These are phyloP conservation scores for Corvus moneduloides DNA, from an alignment of 2,113 vertebrate genomes.

Conservation along the genomic window DNA sequence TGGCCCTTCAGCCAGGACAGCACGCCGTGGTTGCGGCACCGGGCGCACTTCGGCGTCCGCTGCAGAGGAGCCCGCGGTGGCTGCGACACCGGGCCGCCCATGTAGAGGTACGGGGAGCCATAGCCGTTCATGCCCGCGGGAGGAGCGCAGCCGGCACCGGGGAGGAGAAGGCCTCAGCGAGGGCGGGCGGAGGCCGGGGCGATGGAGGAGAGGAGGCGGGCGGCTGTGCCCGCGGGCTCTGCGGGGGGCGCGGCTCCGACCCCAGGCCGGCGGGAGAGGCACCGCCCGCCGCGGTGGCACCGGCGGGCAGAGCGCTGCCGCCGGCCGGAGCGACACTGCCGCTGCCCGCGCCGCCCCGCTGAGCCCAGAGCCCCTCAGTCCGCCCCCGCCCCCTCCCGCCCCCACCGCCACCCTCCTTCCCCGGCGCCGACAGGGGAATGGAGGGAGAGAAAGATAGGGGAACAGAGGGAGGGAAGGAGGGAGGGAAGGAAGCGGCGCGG, in stretches of 20 bases:
- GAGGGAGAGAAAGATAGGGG: not conserved
- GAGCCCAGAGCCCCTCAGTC: too few species aligned
- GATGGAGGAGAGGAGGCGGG: not conserved
- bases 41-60: constrained; percentile 94
- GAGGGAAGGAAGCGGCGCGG: too few species aligned
- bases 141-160: not conserved
- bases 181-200: not conserved
- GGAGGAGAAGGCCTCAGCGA: not conserved
- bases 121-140: constrained; percentile 77
- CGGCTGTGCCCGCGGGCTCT: not conserved
- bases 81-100: constrained; percentile 92
- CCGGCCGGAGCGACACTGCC: not conserved
- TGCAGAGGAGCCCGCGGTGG: constrained; percentile 87
- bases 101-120: constrained; percentile 48
- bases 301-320: not conserved
- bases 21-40: constrained; percentile 95
- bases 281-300: not conserved
- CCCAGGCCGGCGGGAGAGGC: not conserved
- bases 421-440: not conserved
- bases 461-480: not conserved
- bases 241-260: not conserved
- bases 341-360: not conserved
- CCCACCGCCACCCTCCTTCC: not conserved
- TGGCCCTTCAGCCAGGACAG: constrained; percentile 96
- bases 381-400: too few species aligned